These are phyloP conservation scores for Euphydryas editha DNA, from an alignment of 2,888 invertebrate species.

Conservation along the genomic window DNA sequence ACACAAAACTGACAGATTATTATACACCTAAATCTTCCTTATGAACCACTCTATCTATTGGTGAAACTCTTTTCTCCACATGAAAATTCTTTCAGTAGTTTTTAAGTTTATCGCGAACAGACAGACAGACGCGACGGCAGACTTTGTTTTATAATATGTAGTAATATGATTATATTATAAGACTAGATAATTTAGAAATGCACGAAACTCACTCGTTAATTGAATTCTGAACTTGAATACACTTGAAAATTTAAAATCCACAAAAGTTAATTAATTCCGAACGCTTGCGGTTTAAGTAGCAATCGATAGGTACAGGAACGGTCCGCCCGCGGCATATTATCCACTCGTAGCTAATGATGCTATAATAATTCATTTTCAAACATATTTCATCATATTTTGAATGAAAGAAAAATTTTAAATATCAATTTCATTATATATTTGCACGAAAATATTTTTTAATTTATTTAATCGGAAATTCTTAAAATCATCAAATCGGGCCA, in stretches of 20 bases:
- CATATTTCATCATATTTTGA: conserved; percentile 11
- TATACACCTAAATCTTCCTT: too few relatives aligned
- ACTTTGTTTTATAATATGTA: not conserved
- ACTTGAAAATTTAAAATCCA: conserved; percentile 56
- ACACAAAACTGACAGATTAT: too few relatives aligned
- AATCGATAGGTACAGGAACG: conserved; percentile 31
- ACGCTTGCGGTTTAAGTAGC: conserved; percentile 45
- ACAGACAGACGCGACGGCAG: not conserved
- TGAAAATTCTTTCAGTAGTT: too few relatives aligned
- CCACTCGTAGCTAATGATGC: conserved; percentile 33
- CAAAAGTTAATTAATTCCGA: conserved; percentile 66
- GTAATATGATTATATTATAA: not conserved
- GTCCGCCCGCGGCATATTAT: conserved; percentile 26
- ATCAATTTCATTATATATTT: too few relatives aligned
- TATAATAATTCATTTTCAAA: conserved; percentile 27
- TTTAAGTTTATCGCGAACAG: not conserved
- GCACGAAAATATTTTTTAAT: not conserved
- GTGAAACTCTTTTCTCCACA: too few relatives aligned
- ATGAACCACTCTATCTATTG: too few relatives aligned
- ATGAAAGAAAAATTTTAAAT: not conserved
- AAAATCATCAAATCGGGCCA: too few relatives aligned
- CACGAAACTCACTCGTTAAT: conserved; percentile 51
- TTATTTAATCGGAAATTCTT: not conserved
- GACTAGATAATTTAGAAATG: conserved; percentile 19
- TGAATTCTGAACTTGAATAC: conserved; percentile 63